phyloP scores from a whole-genome alignment of 92 coral and sea anemone species.

The Pocillopora grandis region DNA sequence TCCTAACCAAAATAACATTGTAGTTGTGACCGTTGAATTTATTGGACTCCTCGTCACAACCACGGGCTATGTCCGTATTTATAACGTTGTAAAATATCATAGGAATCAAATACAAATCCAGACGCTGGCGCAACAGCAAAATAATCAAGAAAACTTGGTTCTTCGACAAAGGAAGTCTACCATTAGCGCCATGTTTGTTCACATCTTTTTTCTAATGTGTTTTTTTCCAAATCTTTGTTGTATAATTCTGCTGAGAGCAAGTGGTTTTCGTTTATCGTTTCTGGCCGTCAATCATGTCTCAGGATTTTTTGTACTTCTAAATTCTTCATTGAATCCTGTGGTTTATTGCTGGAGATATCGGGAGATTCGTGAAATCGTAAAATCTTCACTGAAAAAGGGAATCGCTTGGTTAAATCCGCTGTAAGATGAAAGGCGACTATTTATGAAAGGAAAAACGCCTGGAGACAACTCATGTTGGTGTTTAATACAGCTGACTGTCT shows the following conservation, averaged over 20 bases:
- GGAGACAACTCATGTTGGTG: no score
- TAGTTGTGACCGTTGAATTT: background rate
- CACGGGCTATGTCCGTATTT: slow-evolving; percentile 12
- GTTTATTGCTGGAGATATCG: slow-evolving; percentile 36
- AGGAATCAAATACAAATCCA: slow-evolving; percentile 23
- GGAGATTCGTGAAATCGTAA: slow-evolving; percentile 3
- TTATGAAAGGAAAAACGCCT: background rate
- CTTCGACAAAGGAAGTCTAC: slow-evolving; percentile 23
- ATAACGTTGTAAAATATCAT: slow-evolving; percentile 12
- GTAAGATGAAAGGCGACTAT: background rate
- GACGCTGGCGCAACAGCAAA: background rate
- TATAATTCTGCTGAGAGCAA: background rate
- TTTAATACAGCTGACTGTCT: no score
- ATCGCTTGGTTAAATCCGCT: background rate
- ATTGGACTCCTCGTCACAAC: slow-evolving; percentile 3
- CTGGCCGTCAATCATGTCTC: slow-evolving; percentile 7
- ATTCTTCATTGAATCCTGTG: slow-evolving; percentile 35
- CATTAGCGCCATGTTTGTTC: slow-evolving; percentile 9
- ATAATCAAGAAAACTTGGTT: background rate
- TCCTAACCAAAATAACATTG: background rate
- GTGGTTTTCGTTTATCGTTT: background rate
- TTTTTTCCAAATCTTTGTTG: slow-evolving; percentile 15
- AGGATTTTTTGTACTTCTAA: slow-evolving; percentile 5
- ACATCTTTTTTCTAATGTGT: slow-evolving; percentile 4
- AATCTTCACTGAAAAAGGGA: background rate